Conservation (phyloP, 1,140 invertebrate species). For the Nasonia giraulti region DNA sequence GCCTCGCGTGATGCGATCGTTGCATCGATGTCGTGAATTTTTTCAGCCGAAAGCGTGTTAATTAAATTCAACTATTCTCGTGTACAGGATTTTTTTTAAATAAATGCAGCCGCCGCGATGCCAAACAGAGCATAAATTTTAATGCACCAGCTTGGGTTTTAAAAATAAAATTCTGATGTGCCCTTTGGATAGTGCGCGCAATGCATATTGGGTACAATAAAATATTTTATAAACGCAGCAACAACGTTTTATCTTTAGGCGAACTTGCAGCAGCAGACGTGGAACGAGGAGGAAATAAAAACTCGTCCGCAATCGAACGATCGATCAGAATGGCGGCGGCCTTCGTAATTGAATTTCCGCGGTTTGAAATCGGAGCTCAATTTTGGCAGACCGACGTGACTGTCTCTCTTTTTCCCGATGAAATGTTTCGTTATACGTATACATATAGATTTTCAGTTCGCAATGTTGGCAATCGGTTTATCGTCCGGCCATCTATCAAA, state of each 20-base stretch:
- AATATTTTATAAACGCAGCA: background rate
- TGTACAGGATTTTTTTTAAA: background rate
- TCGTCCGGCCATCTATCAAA: background rate
- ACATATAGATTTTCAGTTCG: background rate
- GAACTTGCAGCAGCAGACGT: background rate
- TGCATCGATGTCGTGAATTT: background rate
- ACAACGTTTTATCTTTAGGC: background rate
- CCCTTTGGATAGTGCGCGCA: background rate
- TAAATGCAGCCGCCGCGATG: background rate
- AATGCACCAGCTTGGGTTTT: background rate
- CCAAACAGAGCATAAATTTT: background rate
- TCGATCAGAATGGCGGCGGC: background rate
- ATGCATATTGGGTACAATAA: background rate
- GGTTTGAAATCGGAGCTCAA: background rate
- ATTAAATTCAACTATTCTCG: background rate
- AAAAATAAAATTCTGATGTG: background rate
- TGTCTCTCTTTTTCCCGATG: background rate
- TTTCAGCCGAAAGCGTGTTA: background rate
- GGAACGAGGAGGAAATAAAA: background rate
- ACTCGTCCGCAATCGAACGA: background rate
- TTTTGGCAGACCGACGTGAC: background rate
- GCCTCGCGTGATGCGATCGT: background rate
- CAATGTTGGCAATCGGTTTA: background rate
- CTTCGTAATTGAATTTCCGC: constrained; percentile 9
- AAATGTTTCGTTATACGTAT: background rate